Evolutionary conservation across 2,888 invertebrate species (phyloP).

Genomic region (Cinara cedri): DNA sequence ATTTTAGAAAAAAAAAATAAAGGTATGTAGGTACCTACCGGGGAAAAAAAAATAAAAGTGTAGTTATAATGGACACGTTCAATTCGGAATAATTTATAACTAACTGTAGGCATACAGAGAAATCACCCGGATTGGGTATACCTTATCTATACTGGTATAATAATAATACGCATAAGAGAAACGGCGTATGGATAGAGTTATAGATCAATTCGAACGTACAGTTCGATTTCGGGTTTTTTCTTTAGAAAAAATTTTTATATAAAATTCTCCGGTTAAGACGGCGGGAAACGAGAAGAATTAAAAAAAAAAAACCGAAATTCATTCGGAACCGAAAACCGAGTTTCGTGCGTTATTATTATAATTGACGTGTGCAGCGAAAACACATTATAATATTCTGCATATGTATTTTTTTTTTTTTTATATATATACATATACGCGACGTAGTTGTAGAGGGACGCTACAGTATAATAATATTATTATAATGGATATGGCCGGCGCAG

Average conservation of each 20-base stretch:
- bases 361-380: constrained; percentile 47
- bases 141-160: too few relatives aligned
- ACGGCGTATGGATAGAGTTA: background rate
- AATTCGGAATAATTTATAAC: constrained; percentile 4
- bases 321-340: background rate
- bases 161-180: background rate
- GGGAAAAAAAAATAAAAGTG: too few relatives aligned
- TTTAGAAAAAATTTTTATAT: background rate
- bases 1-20: too few relatives aligned
- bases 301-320: constrained; percentile 18
- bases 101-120: background rate
- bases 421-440: too few relatives aligned
- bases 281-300: background rate
- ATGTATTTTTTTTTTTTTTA: too few relatives aligned
- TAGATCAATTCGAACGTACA: too few relatives aligned
- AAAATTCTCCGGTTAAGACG: background rate
- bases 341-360: constrained; percentile 13
- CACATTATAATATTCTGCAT: constrained; percentile 1
- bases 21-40: too few relatives aligned
- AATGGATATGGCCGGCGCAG: too few relatives aligned
- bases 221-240: too few relatives aligned
- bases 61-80: background rate
- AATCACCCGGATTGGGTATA: background rate
- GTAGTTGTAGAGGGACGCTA: too few relatives aligned
- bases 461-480: too few relatives aligned